Evolutionary conservation across 2,797 vertebrate species (phyloP), one percentile per base, ranked within the genome.

Genomic region (Lycodopsis pacificus): DNA sequence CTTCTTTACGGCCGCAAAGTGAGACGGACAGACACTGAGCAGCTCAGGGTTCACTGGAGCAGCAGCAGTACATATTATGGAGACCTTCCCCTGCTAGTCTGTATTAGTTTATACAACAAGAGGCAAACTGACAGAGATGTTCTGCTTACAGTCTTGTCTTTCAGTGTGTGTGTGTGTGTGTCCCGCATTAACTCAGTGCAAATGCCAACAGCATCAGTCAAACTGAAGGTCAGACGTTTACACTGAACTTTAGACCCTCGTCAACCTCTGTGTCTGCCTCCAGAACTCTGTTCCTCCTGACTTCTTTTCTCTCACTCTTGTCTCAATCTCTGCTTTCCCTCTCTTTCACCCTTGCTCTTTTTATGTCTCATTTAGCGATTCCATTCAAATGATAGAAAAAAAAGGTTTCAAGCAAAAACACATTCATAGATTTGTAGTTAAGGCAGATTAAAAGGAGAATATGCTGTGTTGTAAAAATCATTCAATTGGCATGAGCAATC

Each of bases 191-290:
- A 79, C 38, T 65, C 77, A 19, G 70, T 70, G 71, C 65, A 91
- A 91, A 91, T 91, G 77, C 67, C 89, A 91, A 42, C 67, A 77
- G 72, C 77, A 84, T 89, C 88, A 80, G 64, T 90, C 88, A 92
- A 65, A 80, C 40, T 84, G 75, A 89, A 89, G 86, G 81, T 82
- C 86, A 89, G 76, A 83, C 80, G 72, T 77, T 75, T 76, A 74
- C 70, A n/a, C 34, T 73, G 78, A 85, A 82, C 87, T 92, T 88
- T 79, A 82, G 40, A 79, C 85, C 81, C 71, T 78, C 72, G 73
- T 83, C 76, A 80, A 38, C 83, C 62, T 80, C 76, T 6, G 3
- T 49, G 74, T 73, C 84, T 54, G 54, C 71, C 68, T 79, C 53
- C 4, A 1, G 78, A 51, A 80, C 73, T 67, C 53, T 69, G 46